Conservation (phyloP, 2,888 invertebrate genomes). For the Himalopsyche japonica region DNA sequence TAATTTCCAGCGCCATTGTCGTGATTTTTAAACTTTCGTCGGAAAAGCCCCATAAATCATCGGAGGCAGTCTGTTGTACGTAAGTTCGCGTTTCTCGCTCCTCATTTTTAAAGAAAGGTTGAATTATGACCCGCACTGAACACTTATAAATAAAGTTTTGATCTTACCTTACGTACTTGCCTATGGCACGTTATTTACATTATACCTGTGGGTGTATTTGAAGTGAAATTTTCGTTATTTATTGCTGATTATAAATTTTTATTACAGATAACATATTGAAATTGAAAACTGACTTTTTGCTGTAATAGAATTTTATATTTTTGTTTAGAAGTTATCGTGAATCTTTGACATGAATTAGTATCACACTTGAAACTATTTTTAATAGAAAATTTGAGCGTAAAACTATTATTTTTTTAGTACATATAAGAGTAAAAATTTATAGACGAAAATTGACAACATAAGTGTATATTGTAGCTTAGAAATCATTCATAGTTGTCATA, state of each 20-base stretch:
- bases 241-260: neutral
- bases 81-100: neutral
- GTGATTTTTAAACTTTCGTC: slow-evolving; percentile 36
- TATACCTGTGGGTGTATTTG: neutral
- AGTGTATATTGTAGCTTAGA: no score
- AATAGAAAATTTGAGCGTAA: no score
- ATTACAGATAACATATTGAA: no score
- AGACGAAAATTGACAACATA: no score
- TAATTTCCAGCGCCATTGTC: slow-evolving; percentile 28
- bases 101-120: slow-evolving; percentile 21
- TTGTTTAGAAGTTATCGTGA: no score
- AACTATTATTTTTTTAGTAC: no score
- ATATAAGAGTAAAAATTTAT: no score
- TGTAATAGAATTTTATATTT: no score
- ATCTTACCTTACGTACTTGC: neutral
- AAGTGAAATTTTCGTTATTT: neutral
- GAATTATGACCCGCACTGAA: slow-evolving; percentile 13
- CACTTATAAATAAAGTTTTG: slow-evolving; percentile 10
- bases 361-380: no score
- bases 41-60: slow-evolving; percentile 34
- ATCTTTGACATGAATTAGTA: no score
- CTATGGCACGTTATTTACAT: neutral
- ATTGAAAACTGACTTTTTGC: no score
- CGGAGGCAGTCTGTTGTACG: slow-evolving; percentile 20
- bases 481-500: no score